These are phyloP conservation scores for Megalops cyprinoides DNA, from an alignment of 2,797 vertebrate species.

Conservation along the genomic window DNA sequence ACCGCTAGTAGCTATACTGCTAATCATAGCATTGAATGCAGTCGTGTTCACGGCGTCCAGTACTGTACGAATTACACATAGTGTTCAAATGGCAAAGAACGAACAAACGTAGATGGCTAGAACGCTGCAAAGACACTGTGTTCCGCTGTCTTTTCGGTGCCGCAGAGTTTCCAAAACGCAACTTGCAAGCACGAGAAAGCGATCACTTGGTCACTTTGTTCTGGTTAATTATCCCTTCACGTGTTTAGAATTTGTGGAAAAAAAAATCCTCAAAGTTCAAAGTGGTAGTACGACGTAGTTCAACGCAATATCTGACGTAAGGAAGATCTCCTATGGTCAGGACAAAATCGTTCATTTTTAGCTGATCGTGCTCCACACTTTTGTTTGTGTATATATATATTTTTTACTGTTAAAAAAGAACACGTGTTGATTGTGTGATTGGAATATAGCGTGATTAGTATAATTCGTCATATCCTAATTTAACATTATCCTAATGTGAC, in stretches of 20 bases:
- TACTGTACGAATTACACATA: background rate
- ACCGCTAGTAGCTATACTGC: background rate
- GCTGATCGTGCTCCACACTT: no score
- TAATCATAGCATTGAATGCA: background rate
- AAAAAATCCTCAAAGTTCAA: background rate
- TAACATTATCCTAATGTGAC: background rate
- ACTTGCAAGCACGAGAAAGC: background rate
- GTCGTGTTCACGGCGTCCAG: background rate
- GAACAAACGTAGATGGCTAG: background rate
- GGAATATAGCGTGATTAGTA: background rate
- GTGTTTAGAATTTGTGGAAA: background rate
- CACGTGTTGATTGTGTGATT: background rate
- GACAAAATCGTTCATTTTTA: background rate
- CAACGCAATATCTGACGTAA: background rate
- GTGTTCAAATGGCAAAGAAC: background rate
- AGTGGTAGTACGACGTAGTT: background rate
- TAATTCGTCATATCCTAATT: background rate
- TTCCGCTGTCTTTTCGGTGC: no score
- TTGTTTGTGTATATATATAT: background rate
- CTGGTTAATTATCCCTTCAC: background rate
- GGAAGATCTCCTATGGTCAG: no score
- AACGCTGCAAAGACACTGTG: background rate
- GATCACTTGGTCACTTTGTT: background rate
- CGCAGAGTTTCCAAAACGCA: background rate
- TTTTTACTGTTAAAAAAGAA: background rate